Conservation (phyloP, 2,797 vertebrate species). For the Bufotes viridis region DNA sequence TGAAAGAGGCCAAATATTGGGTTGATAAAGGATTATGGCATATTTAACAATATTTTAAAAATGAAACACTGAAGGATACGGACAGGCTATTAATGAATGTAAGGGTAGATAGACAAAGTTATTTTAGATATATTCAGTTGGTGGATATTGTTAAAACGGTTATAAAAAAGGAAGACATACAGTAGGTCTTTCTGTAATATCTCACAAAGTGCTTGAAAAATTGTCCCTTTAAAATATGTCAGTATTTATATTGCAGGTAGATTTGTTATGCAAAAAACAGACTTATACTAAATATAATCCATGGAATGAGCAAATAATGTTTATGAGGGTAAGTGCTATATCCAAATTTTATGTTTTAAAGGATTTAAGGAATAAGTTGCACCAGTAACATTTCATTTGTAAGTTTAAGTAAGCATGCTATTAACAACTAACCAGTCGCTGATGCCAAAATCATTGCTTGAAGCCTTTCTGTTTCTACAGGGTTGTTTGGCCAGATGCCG, state of each 20-base stretch:
- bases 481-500: conserved; percentile 96
- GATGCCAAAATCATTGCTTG: conserved; percentile 96
- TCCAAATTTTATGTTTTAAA: too few species aligned
- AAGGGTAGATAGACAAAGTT: too few species aligned
- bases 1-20: too few species aligned
- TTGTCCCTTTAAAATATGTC: neutral
- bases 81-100: too few species aligned
- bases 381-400: neutral
- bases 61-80: too few species aligned
- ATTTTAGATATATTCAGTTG: too few species aligned
- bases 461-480: conserved; percentile 95
- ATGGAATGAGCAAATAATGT: neutral
- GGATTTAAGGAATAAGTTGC: neutral
- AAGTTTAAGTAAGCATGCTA: neutral
- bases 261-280: neutral
- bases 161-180: too few species aligned
- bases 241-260: neutral
- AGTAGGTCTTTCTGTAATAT: too few species aligned
- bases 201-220: too few species aligned
- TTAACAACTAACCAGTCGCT: conserved; percentile 86
- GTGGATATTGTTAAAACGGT: too few species aligned
- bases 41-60: too few species aligned
- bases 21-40: too few species aligned
- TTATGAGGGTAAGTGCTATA: neutral
- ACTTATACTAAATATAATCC: neutral